Base-by-base conservation (phyloP, 2,888 invertebrate species). In the Nematopogon swammerdamellus region DNA sequence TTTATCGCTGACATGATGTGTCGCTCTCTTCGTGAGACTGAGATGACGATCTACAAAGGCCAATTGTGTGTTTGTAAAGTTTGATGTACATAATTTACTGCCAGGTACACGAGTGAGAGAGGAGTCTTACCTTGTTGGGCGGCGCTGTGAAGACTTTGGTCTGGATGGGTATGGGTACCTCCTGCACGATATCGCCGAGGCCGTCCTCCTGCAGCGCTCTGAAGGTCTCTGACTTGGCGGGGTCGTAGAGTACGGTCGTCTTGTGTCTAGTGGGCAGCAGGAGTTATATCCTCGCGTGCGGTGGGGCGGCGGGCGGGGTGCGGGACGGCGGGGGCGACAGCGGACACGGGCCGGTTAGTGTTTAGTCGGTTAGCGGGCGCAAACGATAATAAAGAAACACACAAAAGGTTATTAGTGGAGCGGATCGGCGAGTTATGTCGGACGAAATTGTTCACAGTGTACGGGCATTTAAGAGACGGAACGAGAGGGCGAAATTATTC, bases 141-240 rank as follows among this genome's bases (percentile, higher is more conserved):
- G 84, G 85, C 59, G 88, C 87, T 55, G 87, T 82, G 81, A 89
- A 93, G 66, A 92, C 86, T 79, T 86, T 91, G 61, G 85, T 81
- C 65, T 88, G 87, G 52, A 85, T 87, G 56, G 91, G 88, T 60
- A 82, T 80, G 58, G 83, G 83, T 60, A 88, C 84, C 73, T 90
- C 90, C 54, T 86, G 87, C 58, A 85, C 77, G 49, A 72, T 68
- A 64, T 84, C 85, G 55, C 85, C 87, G 47, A 81, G 71, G 58
- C 85, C 85, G 57, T 86, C 85, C 72, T 93, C 93, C 72, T 92
- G 90, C 55, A 94, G 85, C 63, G 90, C 91, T 81, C 87, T 89
- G 84, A 85, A 92, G 52, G 93, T 91, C 72, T 92, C 92, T 66
- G 92, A 93, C 81, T 89, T 87, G 68, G 90, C 88, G 59, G 93